These are phyloP conservation scores for Leptatherina wallacei DNA, from an alignment of 2,797 vertebrate species.

Conservation along the genomic window DNA sequence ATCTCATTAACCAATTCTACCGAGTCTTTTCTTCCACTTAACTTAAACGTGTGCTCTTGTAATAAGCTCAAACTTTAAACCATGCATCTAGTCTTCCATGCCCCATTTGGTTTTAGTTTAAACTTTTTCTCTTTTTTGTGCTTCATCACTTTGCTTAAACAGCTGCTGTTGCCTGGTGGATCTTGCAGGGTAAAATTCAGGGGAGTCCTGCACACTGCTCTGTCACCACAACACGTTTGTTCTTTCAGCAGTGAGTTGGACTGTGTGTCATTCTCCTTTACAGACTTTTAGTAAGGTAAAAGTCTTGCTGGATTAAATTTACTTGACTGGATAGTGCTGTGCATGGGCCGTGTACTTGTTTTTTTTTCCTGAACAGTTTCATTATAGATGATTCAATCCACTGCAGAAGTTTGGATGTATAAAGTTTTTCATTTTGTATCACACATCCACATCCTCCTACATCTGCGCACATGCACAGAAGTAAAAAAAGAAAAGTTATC, in stretches of 20 bases:
- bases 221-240: slow-evolving; percentile 14
- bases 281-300: slow-evolving; percentile 42
- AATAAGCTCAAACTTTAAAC: slow-evolving; percentile 27
- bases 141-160: slow-evolving; percentile 24
- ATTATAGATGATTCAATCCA: slow-evolving; percentile 29
- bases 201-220: slow-evolving; percentile 34
- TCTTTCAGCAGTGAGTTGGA: slow-evolving; percentile 18
- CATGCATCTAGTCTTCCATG: slow-evolving; percentile 46
- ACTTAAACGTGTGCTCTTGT: slow-evolving; percentile 26
- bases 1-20: slow-evolving; percentile 13
- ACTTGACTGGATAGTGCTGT: slow-evolving; percentile 46
- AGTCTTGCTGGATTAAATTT: slow-evolving; percentile 42
- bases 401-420: slow-evolving; percentile 43
- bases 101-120: slow-evolving; percentile 8
- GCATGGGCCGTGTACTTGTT: slow-evolving; percentile 37
- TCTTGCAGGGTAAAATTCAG: slow-evolving; percentile 41
- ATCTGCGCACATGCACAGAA: slow-evolving; percentile 54
- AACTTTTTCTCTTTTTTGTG: slow-evolving; percentile 2
- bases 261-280: slow-evolving; percentile 20
- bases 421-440: slow-evolving; percentile 30
- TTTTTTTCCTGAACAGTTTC: slow-evolving; percentile 18
- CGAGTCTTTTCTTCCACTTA: slow-evolving; percentile 8
- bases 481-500: slow-evolving; percentile 62
- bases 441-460: slow-evolving; percentile 26
- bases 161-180: slow-evolving; percentile 36